These are phyloP conservation scores for Rhegmatorhina hoffmannsi DNA, from an alignment of 2,113 vertebrate species.

Conservation along the genomic window DNA sequence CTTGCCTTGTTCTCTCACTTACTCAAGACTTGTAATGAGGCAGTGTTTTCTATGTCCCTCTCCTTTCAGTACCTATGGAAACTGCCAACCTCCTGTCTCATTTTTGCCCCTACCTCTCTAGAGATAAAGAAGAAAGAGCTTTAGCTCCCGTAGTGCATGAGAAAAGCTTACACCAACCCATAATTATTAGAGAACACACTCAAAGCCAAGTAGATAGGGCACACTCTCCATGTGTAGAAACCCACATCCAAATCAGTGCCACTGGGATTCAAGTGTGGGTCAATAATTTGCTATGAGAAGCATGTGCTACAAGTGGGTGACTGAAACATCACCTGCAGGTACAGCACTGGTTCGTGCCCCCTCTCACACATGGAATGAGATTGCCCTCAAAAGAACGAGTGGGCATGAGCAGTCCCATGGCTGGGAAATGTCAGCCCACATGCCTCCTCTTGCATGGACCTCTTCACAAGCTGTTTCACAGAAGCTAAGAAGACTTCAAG, in stretches of 20 bases:
- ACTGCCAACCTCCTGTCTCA: not conserved
- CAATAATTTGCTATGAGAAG: not conserved
- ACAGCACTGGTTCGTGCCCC: not conserved
- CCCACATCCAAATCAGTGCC: not conserved
- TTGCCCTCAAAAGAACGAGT: fast-evolving
- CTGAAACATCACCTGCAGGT: not conserved
- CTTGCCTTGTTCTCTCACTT: not conserved
- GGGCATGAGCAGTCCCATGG: fast-evolving
- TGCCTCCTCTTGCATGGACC: fast-evolving
- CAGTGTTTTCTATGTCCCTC: not conserved
- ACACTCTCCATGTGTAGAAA: not conserved
- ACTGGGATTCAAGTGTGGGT: not conserved
- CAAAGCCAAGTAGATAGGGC: not conserved
- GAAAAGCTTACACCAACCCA: not conserved
- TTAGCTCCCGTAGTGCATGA: not conserved
- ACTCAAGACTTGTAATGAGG: not conserved
- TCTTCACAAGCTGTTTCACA: not conserved
- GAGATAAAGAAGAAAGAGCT: not conserved
- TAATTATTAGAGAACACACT: not conserved
- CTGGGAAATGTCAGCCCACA: fast-evolving
- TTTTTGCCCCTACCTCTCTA: not conserved
- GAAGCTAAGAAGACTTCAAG: not conserved
- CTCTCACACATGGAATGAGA: not conserved
- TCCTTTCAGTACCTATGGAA: not conserved
- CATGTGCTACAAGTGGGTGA: not conserved